Evolutionary conservation across 2,797 vertebrate species (phyloP).

Genomic region (Fringilla coelebs): DNA sequence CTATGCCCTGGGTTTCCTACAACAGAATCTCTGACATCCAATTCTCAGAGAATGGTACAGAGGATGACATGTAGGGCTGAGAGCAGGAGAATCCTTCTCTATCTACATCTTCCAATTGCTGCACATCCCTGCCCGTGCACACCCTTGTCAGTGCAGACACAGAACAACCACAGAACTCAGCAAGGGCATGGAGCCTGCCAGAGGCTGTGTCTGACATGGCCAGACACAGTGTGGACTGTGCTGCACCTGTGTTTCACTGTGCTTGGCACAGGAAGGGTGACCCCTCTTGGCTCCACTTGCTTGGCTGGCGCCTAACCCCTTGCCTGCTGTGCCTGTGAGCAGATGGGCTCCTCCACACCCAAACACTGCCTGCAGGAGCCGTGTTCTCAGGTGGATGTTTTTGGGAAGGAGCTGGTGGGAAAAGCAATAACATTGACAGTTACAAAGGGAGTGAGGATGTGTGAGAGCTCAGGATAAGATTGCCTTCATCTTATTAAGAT

Average conservation of each 20-base stretch:
- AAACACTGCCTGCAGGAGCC: not conserved
- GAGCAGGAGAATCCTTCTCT: not conserved
- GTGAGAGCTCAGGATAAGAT: not conserved
- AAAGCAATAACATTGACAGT: not conserved
- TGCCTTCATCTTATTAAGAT: not conserved
- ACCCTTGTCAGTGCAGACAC: fast-evolving
- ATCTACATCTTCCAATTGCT: not conserved
- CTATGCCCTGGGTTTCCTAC: not conserved
- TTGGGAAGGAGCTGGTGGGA: not conserved
- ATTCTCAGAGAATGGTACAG: not conserved
- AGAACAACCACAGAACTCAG: not conserved
- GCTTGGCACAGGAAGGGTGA: not conserved
- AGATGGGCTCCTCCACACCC: not conserved
- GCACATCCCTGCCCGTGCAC: fast-evolving
- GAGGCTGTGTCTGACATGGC: not conserved
- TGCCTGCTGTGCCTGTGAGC: not conserved
- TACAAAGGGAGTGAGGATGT: not conserved
- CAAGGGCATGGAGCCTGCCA: not conserved
- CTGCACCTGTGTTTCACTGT: not conserved
- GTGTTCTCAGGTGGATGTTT: not conserved
- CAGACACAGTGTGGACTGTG: fast-evolving
- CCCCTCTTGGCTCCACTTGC: not conserved
- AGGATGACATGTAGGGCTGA: not conserved
- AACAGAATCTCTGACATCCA: not conserved
- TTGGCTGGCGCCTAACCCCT: not conserved